Evolutionary conservation across 2,113 vertebrate species (phyloP).

Genomic region (Oxyura jamaicensis): DNA sequence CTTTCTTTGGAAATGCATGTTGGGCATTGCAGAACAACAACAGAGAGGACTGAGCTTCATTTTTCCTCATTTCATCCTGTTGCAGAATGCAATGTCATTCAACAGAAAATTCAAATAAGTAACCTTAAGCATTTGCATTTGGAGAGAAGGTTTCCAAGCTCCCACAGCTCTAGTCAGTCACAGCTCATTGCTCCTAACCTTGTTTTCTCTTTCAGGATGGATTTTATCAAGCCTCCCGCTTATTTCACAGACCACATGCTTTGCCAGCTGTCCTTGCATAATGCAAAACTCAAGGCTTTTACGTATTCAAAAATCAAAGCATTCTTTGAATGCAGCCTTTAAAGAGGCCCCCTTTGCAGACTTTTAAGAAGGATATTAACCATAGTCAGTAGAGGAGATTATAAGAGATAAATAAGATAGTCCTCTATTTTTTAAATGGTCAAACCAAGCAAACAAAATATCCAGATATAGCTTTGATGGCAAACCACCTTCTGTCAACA

Average conservation of each 20-base stretch:
- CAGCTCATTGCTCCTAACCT: slow-evolving; percentile 54
- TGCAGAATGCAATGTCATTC: background rate
- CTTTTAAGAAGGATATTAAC: background rate
- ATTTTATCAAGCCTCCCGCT: slow-evolving; percentile 31
- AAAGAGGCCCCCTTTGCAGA: background rate
- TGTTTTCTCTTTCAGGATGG: slow-evolving; percentile 51
- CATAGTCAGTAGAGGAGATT: background rate
- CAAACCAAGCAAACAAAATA: background rate
- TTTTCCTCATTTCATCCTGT: background rate
- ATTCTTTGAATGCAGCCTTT: background rate
- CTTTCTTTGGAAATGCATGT: background rate
- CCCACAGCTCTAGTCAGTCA: slow-evolving; percentile 58
- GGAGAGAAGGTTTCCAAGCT: slow-evolving; percentile 25
- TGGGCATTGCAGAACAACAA: background rate
- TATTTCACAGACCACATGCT: slow-evolving; percentile 51
- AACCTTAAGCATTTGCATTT: slow-evolving; percentile 40
- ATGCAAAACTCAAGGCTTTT: slow-evolving; percentile 20
- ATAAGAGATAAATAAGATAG: background rate
- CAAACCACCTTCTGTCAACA: slow-evolving; percentile 38
- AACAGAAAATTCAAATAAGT: background rate
- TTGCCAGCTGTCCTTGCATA: slow-evolving; percentile 51
- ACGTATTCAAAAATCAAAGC: slow-evolving; percentile 37
- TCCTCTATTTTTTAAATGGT: background rate
- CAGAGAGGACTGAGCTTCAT: background rate
- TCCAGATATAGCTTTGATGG: background rate